A percentile compares a stretch with the other conserved stretches of the same genome.
Conservation (phyloP, 1,140 invertebrate genomes). For the Tetragnatha versicolor region DNA sequence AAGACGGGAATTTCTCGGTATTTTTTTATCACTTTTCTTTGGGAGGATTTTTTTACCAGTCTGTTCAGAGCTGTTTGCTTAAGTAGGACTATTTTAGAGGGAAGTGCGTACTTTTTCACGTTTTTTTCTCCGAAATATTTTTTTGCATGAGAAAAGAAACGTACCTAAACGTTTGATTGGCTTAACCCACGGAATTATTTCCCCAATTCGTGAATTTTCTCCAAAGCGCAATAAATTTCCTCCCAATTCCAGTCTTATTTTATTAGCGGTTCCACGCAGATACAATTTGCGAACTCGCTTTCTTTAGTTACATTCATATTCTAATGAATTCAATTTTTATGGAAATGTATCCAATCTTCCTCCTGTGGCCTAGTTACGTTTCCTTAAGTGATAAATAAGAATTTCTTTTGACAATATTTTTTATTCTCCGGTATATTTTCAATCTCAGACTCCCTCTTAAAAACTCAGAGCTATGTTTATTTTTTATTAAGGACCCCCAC, state of each 20-base stretch:
- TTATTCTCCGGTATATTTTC: too few species aligned
- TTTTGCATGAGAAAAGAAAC: background rate
- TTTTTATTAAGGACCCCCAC: conserved; percentile 29
- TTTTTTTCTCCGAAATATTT: background rate
- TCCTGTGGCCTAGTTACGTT: conserved; percentile 6
- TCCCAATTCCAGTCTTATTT: conserved; percentile 1
- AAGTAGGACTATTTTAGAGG: conserved; percentile 29
- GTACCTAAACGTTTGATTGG: conserved; percentile 10
- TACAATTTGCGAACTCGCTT: conserved; percentile 1
- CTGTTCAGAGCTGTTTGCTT: conserved; percentile 29
- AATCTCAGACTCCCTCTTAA: background rate
- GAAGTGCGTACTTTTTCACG: background rate
- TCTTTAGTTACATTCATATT: conserved; percentile 35
- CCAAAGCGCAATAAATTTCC: too few species aligned
- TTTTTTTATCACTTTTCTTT: conserved; percentile 8
- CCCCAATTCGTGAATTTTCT: background rate
- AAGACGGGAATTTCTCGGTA: background rate
- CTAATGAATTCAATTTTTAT: conserved; percentile 31
- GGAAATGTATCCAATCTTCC: background rate
- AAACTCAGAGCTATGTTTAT: conserved; percentile 15
- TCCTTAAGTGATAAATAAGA: background rate
- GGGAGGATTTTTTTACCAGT: background rate
- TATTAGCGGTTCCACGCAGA: background rate
- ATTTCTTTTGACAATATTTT: background rate
- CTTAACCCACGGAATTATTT: background rate